Evolutionary conservation across 2,113 vertebrate genomes (phyloP).

Genomic region (Collichthys lucidus): DNA sequence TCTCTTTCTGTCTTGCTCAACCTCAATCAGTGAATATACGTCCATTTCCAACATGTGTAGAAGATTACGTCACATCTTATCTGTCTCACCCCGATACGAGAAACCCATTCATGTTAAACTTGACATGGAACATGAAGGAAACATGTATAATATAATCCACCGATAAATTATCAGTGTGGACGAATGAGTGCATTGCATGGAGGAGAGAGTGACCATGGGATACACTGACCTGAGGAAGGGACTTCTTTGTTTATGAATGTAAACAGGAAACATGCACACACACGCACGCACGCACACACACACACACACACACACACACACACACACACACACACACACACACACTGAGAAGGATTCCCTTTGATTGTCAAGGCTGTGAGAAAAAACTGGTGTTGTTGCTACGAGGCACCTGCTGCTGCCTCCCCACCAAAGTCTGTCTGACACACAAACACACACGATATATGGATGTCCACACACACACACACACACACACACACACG

Average conservation of each 20-base stretch:
- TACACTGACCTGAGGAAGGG: slow-evolving; percentile 35
- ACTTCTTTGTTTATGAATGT: slow-evolving; percentile 44
- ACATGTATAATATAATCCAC: not conserved
- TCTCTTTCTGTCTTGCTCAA: too few species aligned
- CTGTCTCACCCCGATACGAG: not conserved
- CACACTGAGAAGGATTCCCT: slow-evolving; percentile 48
- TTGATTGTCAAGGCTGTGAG: slow-evolving; percentile 69
- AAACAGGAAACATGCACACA: slow-evolving; percentile 73
- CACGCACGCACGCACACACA: slow-evolving; percentile 8
- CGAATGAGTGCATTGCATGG: not conserved
- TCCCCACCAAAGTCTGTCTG: not conserved
- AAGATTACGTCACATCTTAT: not conserved
- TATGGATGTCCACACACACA: not conserved
- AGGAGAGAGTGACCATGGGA: slow-evolving; percentile 51
- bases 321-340: slow-evolving; percentile 6
- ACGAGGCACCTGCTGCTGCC: slow-evolving; percentile 54
- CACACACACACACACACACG: not conserved
- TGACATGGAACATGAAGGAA: not conserved
- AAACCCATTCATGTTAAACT: not conserved
- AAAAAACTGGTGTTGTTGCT: slow-evolving; percentile 36
- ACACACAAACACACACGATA: not conserved
- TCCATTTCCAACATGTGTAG: not conserved
- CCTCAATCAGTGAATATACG: not conserved
- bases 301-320: slow-evolving; percentile 26
- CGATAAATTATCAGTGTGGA: not conserved